Percentiles rank a stretch among this genome's conserved stretches.
Evolutionary conservation across 2,888 invertebrate genomes (phyloP).

Genomic region (Hylaea fasciaria): DNA sequence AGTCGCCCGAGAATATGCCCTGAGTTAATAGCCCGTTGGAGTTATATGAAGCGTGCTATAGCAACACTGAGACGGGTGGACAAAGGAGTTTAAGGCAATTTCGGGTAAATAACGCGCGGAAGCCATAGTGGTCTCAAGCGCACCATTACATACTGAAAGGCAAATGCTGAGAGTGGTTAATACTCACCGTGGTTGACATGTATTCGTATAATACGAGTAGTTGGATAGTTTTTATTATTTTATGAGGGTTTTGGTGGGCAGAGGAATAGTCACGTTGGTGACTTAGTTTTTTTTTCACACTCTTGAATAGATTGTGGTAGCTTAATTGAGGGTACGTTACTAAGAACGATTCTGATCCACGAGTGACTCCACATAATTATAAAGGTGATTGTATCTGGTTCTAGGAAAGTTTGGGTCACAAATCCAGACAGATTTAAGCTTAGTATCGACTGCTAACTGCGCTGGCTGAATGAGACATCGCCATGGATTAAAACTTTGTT

Average conservation of each 20-base stretch:
- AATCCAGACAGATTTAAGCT: background rate
- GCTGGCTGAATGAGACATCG: background rate
- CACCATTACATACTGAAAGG: constrained; percentile 16
- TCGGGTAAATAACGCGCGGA: constrained; percentile 29
- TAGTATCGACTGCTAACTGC: background rate
- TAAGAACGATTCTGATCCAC: too few relatives aligned
- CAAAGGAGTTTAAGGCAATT: constrained; percentile 41
- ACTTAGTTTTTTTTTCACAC: too few relatives aligned
- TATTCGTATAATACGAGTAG: background rate
- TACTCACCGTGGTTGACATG: background rate
- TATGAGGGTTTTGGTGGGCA: too few relatives aligned
- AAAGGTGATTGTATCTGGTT: background rate
- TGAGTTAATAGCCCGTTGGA: constrained; percentile 43
- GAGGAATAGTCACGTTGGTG: too few relatives aligned
- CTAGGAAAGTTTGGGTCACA: background rate
- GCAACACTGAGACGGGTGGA: constrained; percentile 37
- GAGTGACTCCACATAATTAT: background rate
- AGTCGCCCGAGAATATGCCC: constrained; percentile 35
- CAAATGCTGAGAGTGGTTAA: constrained; percentile 6
- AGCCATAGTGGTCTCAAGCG: constrained; percentile 25
- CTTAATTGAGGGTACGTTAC: too few relatives aligned
- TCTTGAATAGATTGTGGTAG: background rate
- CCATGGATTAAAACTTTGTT: background rate
- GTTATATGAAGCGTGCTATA: constrained; percentile 42
- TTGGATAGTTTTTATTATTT: too few relatives aligned